phyloP scores from a whole-genome alignment of 1,140 invertebrate species.

The Formica selysi region DNA sequence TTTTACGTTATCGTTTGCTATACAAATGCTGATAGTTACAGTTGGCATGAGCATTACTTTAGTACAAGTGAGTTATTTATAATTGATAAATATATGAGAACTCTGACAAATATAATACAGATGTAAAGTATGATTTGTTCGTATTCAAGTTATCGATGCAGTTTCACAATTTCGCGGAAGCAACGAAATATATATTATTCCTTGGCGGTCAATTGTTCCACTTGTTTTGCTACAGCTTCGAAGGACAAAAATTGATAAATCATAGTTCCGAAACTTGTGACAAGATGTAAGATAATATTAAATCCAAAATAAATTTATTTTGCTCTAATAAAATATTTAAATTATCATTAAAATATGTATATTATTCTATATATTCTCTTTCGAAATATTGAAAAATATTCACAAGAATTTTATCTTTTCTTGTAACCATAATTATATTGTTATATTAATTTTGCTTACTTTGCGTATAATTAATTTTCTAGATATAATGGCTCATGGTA shows the following conservation, averaged over 20 bases:
- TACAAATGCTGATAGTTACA: slow-evolving; percentile 1
- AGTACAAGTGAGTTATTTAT: slow-evolving; percentile 16
- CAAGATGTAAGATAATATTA: slow-evolving; percentile 20
- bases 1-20: neutral
- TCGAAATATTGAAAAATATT: too few species aligned
- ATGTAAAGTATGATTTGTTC: neutral
- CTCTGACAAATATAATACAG: neutral
- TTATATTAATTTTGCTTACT: neutral
- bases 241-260: slow-evolving; percentile 28
- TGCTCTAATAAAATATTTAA: neutral
- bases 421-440: neutral
- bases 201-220: slow-evolving; percentile 46
- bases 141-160: neutral
- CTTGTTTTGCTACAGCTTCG: slow-evolving; percentile 21
- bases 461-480: neutral
- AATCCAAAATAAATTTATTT: neutral
- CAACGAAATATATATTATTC: slow-evolving; percentile 34
- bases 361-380: too few species aligned
- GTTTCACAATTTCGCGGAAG: slow-evolving; percentile 2
- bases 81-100: neutral
- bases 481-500: slow-evolving; percentile 38
- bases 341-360: too few species aligned
- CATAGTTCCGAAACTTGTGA: neutral
- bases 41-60: slow-evolving; percentile 10
- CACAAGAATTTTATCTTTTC: neutral